Base-by-base conservation (phyloP, 2,888 invertebrate genomes). In the Emmelina monodactyla region DNA sequence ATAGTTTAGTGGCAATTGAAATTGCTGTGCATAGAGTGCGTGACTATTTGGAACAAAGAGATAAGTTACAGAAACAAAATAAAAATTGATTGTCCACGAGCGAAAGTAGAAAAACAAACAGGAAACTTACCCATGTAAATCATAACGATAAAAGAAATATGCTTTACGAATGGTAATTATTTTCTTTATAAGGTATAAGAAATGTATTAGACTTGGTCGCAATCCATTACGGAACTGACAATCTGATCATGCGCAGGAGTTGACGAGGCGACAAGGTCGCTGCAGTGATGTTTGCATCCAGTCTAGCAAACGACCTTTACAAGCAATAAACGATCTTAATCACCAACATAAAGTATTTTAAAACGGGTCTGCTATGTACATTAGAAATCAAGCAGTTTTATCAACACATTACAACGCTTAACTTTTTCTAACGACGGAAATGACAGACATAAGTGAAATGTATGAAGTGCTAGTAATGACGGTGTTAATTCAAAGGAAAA, bases 181-280 rank as follows among this genome's bases (percentile, higher is more conserved):
- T n/a, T n/a, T n/a, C n/a, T n/a, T n/a, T n/a, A n/a, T n/a, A n/a
- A n/a, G n/a, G n/a, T n/a, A n/a, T n/a, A n/a, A n/a, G n/a, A n/a
- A n/a, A n/a, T n/a, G n/a, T n/a, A n/a, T n/a, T n/a, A n/a, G n/a
- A n/a, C 50, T 52, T 50, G 57, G 58, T 55, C 54, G 53, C 55
- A 62, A 69, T 75, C 65, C 65, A 70, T 75, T 62, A 64, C 46
- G 42, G 55, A 60, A 63, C 55, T 62, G 70, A 64, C 67, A 60
- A 58, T 50, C 50, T 44, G 56, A 58, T 61, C 58, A 56, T 63
- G 64, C 64, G 68, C 68, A 54, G 63, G 61, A 64, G 68, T 58
- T 61, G 56, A 58, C 53, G 54, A 59, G 54, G 56, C 58, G 53
- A 55, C 72, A 73, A 76, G 72, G 73, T 70, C 66, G 58, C 40